Evolutionary conservation across 2,888 invertebrate genomes (phyloP), one percentile per base, ranked within the genome.

Genomic region (Hirtodrosophila alboralis): DNA sequence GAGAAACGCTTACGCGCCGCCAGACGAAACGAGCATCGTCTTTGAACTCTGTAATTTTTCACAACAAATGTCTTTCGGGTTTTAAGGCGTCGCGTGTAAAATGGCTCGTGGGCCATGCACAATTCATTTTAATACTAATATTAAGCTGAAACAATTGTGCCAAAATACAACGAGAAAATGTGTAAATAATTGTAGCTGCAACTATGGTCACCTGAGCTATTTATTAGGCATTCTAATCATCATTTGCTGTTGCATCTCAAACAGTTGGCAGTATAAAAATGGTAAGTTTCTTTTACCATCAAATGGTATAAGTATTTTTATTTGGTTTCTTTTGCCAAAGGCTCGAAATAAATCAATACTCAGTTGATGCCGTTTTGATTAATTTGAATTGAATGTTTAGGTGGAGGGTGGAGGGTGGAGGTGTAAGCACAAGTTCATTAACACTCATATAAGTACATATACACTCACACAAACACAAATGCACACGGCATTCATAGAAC

Each of bases 221-320:
- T 49, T 64, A 67, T 70, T 83, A 60, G 53, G 52, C 41, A 30
- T 84, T 44, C 49, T 79, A 21, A 38, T 78, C 38, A 58, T 80
- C 12, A 56, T 59, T 48, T 68, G 63, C 62, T 73, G 57, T 26
- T 70, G 78, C 58, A 67, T 81, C 36, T 49, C 66, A 34, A 56
- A 43, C 49, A 73, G 68, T 67, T 69, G 52, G 56, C 84, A 81
- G 36, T 77, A 72, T 38, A 84, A 80, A 67, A 84, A 84, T 67
- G 84, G 81, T 81, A 51, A 75, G 79, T 67, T 6, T 6, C 23
- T 23, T 23, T 8, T 23, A 8, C 23, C 8, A 6, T 6, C 6
- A 16, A 37, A 9, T 13, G n/a, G n/a, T n/a, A 1, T 18, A 18
- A 18, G 18, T 18, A 18, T 0, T 18, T 18, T 18, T 18, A 18